Base-by-base conservation (phyloP, 2,797 vertebrate species). In the Triplophysa bombifrons region DNA sequence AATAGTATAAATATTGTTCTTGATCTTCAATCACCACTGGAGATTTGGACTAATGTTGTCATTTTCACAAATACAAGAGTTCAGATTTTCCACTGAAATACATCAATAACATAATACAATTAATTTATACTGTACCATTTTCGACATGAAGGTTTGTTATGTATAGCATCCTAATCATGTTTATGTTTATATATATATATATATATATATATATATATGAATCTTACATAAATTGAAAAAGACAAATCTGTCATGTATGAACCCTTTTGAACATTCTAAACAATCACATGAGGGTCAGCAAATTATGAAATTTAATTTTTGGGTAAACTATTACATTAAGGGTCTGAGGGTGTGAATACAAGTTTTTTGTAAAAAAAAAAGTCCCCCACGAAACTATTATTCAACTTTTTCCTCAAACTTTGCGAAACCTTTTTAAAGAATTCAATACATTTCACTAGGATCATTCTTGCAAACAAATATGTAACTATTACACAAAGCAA, bases 401-500 rank as follows among this genome's bases (percentile, higher is more conserved):
- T 60, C 27, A 60, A 14, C 55, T 13, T 60, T 51, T 71, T 41
- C 27, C 22, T 22, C 30, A 38, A 61, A 61, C 53, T 13, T 67
- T 27, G 27, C 46, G 22, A 3, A 1, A 60, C 22, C 16, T 1
- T 16, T 50, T 58, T 17, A 56, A 22, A 55, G 34, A 38, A 41
- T n/a, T n/a, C 3, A 68, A 56, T 76, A 50, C 60, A 69, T 77
- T 65, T 65, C 11, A 38, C 1, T 22, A 55, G 14, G 14, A 80
- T 65, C 48, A 46, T 81, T 30, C 66, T 19, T 34, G 34, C 63
- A 67, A 66, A 61, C 63, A 82, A 19, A 74, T 63, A 82, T 55
- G 72, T 61, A 1, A 58, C 41, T 60, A 60, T 46, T n/a, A 60
- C 20, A 81, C n/a, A 76, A 72, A 80, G 86, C 74, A 87, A 84